Conservation (phyloP, 2,113 vertebrate species). For the Penelope pileata region DNA sequence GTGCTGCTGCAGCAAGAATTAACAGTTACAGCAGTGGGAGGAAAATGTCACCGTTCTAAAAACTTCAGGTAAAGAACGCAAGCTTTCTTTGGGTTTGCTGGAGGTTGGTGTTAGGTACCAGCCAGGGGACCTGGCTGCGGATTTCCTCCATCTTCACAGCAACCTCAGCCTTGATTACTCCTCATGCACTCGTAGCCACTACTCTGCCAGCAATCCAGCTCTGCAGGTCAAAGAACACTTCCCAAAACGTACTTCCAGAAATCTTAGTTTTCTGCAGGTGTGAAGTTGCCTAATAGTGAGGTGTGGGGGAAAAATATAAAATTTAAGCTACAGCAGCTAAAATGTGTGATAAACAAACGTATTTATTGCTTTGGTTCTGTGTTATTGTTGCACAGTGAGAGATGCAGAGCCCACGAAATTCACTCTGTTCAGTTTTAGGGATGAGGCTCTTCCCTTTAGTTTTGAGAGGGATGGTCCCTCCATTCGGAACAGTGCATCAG, state of each 20-base stretch:
- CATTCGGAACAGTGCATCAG: fast-evolving
- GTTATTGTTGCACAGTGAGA: background rate
- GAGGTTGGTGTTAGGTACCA: background rate
- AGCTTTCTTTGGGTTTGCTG: background rate
- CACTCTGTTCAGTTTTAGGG: background rate
- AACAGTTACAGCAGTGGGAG: background rate
- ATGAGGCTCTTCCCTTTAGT: background rate
- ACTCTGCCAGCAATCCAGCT: background rate
- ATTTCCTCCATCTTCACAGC: background rate
- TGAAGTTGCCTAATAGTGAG: background rate
- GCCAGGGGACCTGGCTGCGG: fast-evolving
- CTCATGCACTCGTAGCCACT: background rate
- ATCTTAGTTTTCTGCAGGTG: fast-evolving
- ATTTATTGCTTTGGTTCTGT: background rate
- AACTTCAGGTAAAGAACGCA: background rate
- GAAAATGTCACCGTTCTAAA: background rate
- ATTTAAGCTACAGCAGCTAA: background rate
- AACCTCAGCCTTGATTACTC: background rate
- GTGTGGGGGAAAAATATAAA: no score
- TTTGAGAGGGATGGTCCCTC: background rate
- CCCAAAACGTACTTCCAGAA: background rate
- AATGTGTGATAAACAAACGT: background rate
- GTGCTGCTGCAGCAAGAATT: background rate
- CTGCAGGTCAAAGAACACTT: background rate
- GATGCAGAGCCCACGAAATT: background rate